phyloP scores from a whole-genome alignment of 2,797 vertebrate genomes.

The Acanthis flammea region DNA sequence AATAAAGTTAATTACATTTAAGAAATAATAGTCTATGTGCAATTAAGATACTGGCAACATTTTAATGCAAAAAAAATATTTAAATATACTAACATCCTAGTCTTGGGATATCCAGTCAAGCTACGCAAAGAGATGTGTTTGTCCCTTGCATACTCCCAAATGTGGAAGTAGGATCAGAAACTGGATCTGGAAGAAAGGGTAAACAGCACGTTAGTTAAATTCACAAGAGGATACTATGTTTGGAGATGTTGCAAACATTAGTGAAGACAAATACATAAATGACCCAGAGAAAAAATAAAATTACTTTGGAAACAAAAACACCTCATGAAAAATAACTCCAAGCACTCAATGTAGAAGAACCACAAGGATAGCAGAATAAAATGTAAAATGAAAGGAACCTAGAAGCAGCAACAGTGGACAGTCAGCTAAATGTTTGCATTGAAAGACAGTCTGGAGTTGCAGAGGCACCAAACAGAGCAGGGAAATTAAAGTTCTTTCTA shows the following conservation, averaged over 20 bases:
- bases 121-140: constrained; percentile 74
- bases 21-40: constrained; percentile 39
- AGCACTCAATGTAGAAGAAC: background rate
- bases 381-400: constrained; percentile 5
- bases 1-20: constrained; percentile 55
- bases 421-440: background rate
- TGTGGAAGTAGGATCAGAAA: constrained; percentile 76
- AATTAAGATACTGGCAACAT: constrained; percentile 67
- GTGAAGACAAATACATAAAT: constrained; percentile 50
- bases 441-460: constrained; percentile 29
- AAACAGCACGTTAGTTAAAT: constrained; percentile 74
- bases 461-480: constrained; percentile 51
- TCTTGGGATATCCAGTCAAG: constrained; percentile 75
- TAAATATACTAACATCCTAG: constrained; percentile 76
- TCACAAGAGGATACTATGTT: constrained; percentile 59
- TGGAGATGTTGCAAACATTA: constrained; percentile 62
- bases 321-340: background rate
- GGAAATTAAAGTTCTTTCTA: constrained; percentile 47
- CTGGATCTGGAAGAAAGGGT: constrained; percentile 77
- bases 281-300: constrained; percentile 36
- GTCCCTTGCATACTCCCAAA: constrained; percentile 76
- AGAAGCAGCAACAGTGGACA: constrained; percentile 8
- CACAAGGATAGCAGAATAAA: background rate
- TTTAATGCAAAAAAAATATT: constrained; percentile 63
- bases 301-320: background rate